Evolutionary conservation across 2,797 vertebrate genomes (phyloP).

Genomic region (Silurus lanzhouensis): DNA sequence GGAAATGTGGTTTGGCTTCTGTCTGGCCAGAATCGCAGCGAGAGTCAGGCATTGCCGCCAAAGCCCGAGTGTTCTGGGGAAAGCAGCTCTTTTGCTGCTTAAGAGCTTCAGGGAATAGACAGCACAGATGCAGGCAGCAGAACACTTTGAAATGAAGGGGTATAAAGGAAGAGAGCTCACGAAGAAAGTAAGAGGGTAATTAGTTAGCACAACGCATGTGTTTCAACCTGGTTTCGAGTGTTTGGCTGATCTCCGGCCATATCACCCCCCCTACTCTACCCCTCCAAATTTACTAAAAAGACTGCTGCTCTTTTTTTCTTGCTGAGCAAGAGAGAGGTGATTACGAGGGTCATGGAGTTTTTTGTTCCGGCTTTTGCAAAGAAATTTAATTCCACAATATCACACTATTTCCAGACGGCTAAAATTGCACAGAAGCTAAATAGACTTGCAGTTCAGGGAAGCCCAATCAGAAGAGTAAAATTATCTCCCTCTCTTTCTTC

Average conservation of each 20-base stretch:
- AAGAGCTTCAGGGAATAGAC: constrained; percentile 38
- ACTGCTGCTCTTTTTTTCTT: constrained; percentile 29
- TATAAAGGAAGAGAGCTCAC: constrained; percentile 40
- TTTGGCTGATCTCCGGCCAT: not conserved
- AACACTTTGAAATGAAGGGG: constrained; percentile 47
- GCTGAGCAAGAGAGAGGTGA: not conserved
- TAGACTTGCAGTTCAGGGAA: constrained; percentile 73
- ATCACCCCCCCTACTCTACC: accelerated
- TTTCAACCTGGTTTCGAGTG: constrained; percentile 19
- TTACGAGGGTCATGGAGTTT: not conserved
- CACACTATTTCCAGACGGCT: constrained; percentile 65
- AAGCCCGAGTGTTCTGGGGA: constrained; percentile 38
- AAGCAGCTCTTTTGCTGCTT: constrained; percentile 43
- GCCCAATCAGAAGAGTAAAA: constrained; percentile 66
- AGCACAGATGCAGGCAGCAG: constrained; percentile 36
- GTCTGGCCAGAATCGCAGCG: constrained; percentile 43
- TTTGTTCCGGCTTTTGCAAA: constrained; percentile 31
- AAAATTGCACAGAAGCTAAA: constrained; percentile 70
- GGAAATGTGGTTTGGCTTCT: constrained; percentile 68
- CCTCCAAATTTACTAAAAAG: constrained; percentile 8
- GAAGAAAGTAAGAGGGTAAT: constrained; percentile 35
- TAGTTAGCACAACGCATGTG: constrained; percentile 40
- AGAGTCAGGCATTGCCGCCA: constrained; percentile 36
- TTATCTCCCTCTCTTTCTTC: constrained; percentile 45
- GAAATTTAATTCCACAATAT: constrained; percentile 25